phyloP scores from a whole-genome alignment of 92 coral and sea anemone species.

The Metridium senile region DNA sequence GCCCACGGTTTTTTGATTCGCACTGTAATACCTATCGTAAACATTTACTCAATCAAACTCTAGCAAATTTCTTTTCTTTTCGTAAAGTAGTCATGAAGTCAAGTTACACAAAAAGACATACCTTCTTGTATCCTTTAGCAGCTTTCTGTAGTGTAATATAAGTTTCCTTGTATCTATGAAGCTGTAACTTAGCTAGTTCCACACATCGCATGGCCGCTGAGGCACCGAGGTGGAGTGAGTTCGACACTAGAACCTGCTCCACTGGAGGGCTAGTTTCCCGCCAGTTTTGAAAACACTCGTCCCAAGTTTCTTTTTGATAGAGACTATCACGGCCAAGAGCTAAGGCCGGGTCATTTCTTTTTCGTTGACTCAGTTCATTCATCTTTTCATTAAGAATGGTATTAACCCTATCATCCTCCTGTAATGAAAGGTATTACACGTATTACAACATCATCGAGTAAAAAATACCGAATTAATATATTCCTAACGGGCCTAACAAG shows the following conservation, averaged over 20 bases:
- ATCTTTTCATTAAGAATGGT: constrained; percentile 78
- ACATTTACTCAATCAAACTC: too few relatives aligned
- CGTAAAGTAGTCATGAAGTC: too few relatives aligned
- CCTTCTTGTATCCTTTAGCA: constrained; percentile 85
- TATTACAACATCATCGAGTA: too few relatives aligned
- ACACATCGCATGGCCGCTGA: constrained; percentile 86
- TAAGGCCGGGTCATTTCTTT: constrained; percentile 76
- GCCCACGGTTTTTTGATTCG: too few relatives aligned
- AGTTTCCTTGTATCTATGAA: constrained; percentile 75
- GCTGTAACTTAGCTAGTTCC: constrained; percentile 80
- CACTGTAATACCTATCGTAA: too few relatives aligned
- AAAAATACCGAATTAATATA: too few relatives aligned
- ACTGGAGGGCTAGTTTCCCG: constrained; percentile 67
- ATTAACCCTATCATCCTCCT: constrained; percentile 90
- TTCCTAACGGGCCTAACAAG: too few relatives aligned
- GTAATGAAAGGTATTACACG: background rate
- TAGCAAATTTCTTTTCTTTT: too few relatives aligned
- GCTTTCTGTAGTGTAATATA: constrained; percentile 82
- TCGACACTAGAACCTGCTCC: constrained; percentile 75
- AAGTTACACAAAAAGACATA: constrained; percentile 9
- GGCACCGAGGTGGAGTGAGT: constrained; percentile 89
- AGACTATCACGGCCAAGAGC: constrained; percentile 93
- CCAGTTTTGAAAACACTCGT: constrained; percentile 81
- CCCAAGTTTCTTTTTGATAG: constrained; percentile 88
- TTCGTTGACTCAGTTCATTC: constrained; percentile 57